Conservation (phyloP, 2,888 invertebrate genomes). For the Leistus spinibarbis region DNA sequence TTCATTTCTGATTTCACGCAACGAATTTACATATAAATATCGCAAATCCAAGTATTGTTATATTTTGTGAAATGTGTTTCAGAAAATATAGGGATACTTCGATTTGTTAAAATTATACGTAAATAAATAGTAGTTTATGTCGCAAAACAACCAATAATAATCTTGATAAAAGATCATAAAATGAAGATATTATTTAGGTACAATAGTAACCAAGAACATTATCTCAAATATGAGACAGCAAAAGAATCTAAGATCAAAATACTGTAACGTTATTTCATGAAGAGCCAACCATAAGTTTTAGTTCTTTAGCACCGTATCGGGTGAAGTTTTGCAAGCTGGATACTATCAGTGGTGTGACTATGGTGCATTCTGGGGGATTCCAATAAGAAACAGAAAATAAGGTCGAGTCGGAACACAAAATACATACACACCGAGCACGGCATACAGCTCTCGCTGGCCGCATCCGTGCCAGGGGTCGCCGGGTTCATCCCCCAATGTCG, state of each 20-base stretch:
- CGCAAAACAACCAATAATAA: no score
- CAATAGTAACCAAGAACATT: no score
- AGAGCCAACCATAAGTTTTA: background rate
- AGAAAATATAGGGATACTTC: no score
- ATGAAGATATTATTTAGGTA: no score
- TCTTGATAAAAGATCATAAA: no score
- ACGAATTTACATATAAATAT: background rate
- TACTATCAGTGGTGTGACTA: no score
- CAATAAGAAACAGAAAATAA: background rate
- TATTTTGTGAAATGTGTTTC: background rate
- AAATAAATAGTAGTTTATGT: no score
- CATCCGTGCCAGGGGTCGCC: background rate
- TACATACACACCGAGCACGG: background rate
- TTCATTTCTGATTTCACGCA: background rate
- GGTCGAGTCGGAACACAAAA: background rate
- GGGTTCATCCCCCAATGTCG: background rate
- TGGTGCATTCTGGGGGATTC: background rate
- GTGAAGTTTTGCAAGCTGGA: background rate
- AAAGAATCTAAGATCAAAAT: no score
- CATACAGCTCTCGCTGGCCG: background rate
- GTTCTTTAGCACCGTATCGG: background rate
- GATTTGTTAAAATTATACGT: no score
- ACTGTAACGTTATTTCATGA: background rate
- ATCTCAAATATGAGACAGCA: no score
- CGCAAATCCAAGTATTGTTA: background rate